Base-by-base conservation (phyloP, 2,888 invertebrate genomes). In the Latheticus oryzae region DNA sequence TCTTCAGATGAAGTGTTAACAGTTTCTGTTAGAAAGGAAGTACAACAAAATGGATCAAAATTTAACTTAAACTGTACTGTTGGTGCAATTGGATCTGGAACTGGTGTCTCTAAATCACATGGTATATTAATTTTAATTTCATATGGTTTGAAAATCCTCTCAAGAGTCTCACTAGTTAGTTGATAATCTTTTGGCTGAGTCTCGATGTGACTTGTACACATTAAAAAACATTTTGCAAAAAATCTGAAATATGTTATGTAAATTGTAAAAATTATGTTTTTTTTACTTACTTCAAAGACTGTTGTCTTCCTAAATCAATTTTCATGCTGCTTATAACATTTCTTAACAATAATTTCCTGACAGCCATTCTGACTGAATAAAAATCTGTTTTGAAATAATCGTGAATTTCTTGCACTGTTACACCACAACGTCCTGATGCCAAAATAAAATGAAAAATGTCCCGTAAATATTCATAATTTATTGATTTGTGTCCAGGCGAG, bases 291-390 rank as follows among this genome's bases (percentile, higher is more conserved):
- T 67, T 62, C 12, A 69, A 60, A 7, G 62, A 54, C 40, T 72
- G 67, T 45, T 73, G 70, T 30, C 70, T 63, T 5, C 75, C 76
- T 12, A 61, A 35, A 63, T 76, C 75, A 3, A 65, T 61, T 56
- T 70, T 72, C 5, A 48, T 61, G 1, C 61, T 58, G 17, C 57
- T 47, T 2, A 76, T 48, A 4, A 72, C 48, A 16, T 70, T 67
- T 47, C 63, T 61, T 12, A 54, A 51, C 2, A 61, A 8, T 33
- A 76, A 53, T 52, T 66, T 70, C 16, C 64, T 69, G 2, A 74
- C 43, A 28, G 66, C 61, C n/a, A 65, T 61, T 21, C 75, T 60
- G 1, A 63, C 42, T 4, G 68, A 58, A 26, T 73, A 69, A 50
- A 63, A 69, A 60, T 74, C 74, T 2, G 70, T 43, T 3, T 69